phyloP scores from a whole-genome alignment of 2,113 vertebrate species.

The Grallaria varia region DNA sequence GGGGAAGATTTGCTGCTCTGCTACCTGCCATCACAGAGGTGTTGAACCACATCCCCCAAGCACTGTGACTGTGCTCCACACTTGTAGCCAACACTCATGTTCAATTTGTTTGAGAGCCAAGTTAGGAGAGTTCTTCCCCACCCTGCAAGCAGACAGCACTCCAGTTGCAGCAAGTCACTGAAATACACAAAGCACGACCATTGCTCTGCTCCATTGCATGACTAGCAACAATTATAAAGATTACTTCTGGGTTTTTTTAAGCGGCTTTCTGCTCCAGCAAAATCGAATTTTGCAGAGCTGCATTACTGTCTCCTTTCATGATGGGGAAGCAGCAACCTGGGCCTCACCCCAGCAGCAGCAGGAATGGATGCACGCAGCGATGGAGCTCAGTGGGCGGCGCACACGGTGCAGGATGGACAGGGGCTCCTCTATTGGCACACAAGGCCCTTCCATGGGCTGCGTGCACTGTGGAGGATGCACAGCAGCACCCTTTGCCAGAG shows the following conservation, averaged over 20 bases:
- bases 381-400: background rate
- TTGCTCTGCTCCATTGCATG: background rate
- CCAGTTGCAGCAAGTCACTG: background rate
- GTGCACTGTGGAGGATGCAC: background rate
- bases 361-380: fast-evolving
- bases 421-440: background rate
- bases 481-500: background rate
- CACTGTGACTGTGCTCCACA: fast-evolving
- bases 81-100: background rate
- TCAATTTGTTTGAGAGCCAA: background rate
- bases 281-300: background rate
- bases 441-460: background rate
- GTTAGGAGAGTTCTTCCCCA: background rate
- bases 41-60: fast-evolving
- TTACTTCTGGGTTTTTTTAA: background rate
- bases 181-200: background rate
- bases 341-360: background rate
- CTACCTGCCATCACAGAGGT: background rate
- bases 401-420: fast-evolving
- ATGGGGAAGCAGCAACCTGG: background rate
- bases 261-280: background rate
- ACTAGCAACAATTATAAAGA: background rate
- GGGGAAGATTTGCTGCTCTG: background rate
- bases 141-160: background rate
- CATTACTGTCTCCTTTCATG: background rate